Base-by-base conservation (phyloP, 2,888 invertebrate species). In the Oxytorus armatus region DNA sequence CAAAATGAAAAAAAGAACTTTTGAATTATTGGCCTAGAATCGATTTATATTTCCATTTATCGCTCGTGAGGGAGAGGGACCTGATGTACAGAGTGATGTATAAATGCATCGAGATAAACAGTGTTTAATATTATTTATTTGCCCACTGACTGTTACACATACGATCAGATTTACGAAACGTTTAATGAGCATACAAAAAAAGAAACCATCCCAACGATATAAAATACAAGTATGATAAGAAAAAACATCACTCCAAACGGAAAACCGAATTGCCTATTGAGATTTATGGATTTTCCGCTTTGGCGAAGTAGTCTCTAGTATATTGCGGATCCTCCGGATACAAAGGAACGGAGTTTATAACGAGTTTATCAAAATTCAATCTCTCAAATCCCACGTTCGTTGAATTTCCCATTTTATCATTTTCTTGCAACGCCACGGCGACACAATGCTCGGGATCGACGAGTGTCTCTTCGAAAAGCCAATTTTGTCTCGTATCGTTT, bases 401-500 rank as follows among this genome's bases (percentile, higher is more conserved):
- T 65, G 59, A 39, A 73, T 55, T 44, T 14, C 8, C n/a, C 0
- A 81, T 66, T 83, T 88, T 85, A 86, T 92, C 87, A 86, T 92
- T 91, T 65, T 83, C 87, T 63, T 85, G 66, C 0, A 94, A 90
- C 14, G 97, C 96, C 25, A 98, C 96, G 18, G 96, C 95, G 18
- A 96, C 96, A 89, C 96, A 95, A 92, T 98, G 97, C 69, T 94
- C 93, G 0, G 94, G 93, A 91, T 97, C 95, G 53, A 98, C 86
- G 84, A 97, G 92, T 44, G 95, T 95, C 92, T 98, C 98, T 89
- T 98, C 96, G 93, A 98, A 98, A 47, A 92, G 86, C 97, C 97
- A 98, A 76, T 94, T 92, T 10, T 92, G 87, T 75, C 93, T 91
- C 57, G 92, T 89, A 75, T 94, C 94, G 82, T 95, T 93, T 11